Evolutionary conservation across 2,888 invertebrate genomes (phyloP), one percentile per base, ranked within the genome.

Genomic region (Slavum lentiscoides): DNA sequence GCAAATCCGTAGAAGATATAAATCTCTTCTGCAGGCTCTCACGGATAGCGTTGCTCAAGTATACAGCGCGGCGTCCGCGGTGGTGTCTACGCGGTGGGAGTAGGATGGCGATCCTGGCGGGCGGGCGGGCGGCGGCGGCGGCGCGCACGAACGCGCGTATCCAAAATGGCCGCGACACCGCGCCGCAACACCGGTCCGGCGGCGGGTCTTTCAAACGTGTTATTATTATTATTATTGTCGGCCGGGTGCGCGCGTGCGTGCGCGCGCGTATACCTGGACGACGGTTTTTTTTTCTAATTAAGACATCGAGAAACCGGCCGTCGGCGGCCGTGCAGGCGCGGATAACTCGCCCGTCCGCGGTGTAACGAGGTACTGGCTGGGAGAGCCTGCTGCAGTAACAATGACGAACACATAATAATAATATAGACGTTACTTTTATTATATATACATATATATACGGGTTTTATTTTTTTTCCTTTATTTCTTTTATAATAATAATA

Each of bases 201-300:
- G 64, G 19, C 11, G 19, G 17, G 62, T 30, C 55, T 55, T 49
- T 53, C 53, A 15, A 74, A 74, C 74, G 49, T 74, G 64, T 74
- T 74, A 74, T 74, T 74, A 74, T 53, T 30, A 30, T 30, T 4
- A 4, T 30, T 4, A 30, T 30, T 4, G 30, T 30, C 61, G 74
- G 53, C 8, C 8, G 64, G 15, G 55, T 30, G 43, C 9, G 43
- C 7, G 43, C 9, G n/a, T 8, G 30, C 39, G 15, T 17, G 61
- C 19, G 37, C 13, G 64, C 19, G 19, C n/a, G 23, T 11, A 6
- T 53, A 72, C 69, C 69, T 69, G 77, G 17, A 70, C 77, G 69
- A 80, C 80, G 58, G 80, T 72, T 80, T n/a, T n/a, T n/a, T n/a
- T n/a, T 80, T 80, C 72, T 80, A 80, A 80, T 80, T 80, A 80